These are phyloP conservation scores for Botia kubotai DNA, from an alignment of 2,797 vertebrate genomes.

Conservation along the genomic window DNA sequence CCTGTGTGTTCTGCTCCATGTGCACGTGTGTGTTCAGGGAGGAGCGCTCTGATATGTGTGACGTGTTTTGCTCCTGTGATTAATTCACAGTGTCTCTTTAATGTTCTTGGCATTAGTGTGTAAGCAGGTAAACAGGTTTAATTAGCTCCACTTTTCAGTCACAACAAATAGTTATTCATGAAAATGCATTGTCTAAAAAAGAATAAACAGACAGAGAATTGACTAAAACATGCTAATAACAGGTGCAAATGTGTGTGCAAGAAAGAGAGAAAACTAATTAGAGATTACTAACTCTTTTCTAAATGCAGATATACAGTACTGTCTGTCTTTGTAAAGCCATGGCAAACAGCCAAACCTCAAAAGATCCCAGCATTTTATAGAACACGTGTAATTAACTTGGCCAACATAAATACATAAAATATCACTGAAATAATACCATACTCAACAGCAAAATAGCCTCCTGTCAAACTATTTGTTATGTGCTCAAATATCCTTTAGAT, in stretches of 20 bases:
- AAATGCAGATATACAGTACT: background rate
- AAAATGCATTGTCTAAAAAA: background rate
- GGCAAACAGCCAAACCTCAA: background rate
- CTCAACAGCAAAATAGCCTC: no score
- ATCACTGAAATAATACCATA: background rate
- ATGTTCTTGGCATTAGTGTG: background rate
- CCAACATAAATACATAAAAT: background rate
- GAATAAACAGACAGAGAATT: background rate
- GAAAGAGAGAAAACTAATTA: background rate
- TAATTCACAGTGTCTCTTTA: background rate
- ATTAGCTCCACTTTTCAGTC: background rate
- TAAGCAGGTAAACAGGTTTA: background rate
- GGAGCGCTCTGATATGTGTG: background rate
- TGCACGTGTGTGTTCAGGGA: background rate
- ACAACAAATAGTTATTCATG: background rate
- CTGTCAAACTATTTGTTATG: background rate
- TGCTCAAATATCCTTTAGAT: background rate
- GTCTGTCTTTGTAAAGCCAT: background rate
- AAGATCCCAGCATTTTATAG: background rate
- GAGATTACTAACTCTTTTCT: no score
- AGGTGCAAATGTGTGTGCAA: background rate
- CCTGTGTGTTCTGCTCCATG: background rate
- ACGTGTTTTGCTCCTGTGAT: constrained; percentile 3
- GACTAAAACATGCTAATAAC: background rate
- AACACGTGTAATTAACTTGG: background rate